A percentile compares a stretch with the other conserved stretches of the same genome.
Evolutionary conservation across 2,888 invertebrate species (phyloP).

Genomic region (Dastarcus helophoroides): DNA sequence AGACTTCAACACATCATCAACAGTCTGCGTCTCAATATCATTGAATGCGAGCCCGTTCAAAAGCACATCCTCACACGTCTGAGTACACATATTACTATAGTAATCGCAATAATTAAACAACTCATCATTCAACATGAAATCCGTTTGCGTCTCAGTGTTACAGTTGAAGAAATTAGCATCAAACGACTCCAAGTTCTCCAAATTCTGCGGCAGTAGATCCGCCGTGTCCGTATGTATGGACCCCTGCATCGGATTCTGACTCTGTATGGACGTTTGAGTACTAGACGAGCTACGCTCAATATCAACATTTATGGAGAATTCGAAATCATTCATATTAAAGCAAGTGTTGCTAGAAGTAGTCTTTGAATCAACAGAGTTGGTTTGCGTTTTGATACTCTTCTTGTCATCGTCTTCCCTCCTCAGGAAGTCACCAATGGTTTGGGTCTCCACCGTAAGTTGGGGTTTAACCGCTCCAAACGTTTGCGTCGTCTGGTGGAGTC

Average conservation of each 20-base stretch:
- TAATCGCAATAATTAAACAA: slow-evolving; percentile 29
- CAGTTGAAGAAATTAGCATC: slow-evolving; percentile 37
- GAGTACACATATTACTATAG: slow-evolving; percentile 32
- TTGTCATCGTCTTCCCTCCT: slow-evolving; percentile 18
- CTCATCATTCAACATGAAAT: slow-evolving; percentile 33
- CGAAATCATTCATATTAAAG: slow-evolving; percentile 24
- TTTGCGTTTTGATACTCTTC: slow-evolving; percentile 20
- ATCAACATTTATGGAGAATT: slow-evolving; percentile 14
- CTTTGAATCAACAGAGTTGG: slow-evolving; percentile 20
- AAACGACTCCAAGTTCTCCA: slow-evolving; percentile 22
- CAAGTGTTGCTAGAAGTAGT: slow-evolving; percentile 31
- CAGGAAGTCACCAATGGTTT: slow-evolving; percentile 32
- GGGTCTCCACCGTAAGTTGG: slow-evolving; percentile 31
- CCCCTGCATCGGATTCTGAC: slow-evolving; percentile 21
- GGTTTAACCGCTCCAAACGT: slow-evolving; percentile 18
- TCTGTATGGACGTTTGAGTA: slow-evolving; percentile 26
- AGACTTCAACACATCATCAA: slow-evolving; percentile 44
- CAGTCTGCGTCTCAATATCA: slow-evolving; percentile 54
- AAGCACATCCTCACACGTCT: slow-evolving; percentile 40
- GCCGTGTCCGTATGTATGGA: slow-evolving; percentile 27
- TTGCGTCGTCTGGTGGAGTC: slow-evolving; percentile 28
- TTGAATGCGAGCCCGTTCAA: slow-evolving; percentile 43
- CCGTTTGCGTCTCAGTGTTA: slow-evolving; percentile 51
- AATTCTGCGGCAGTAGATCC: slow-evolving; percentile 20
- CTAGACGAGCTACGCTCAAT: slow-evolving; percentile 25